phyloP scores from a whole-genome alignment of 2,888 invertebrate species.

The Stenolophus ochropezus region DNA sequence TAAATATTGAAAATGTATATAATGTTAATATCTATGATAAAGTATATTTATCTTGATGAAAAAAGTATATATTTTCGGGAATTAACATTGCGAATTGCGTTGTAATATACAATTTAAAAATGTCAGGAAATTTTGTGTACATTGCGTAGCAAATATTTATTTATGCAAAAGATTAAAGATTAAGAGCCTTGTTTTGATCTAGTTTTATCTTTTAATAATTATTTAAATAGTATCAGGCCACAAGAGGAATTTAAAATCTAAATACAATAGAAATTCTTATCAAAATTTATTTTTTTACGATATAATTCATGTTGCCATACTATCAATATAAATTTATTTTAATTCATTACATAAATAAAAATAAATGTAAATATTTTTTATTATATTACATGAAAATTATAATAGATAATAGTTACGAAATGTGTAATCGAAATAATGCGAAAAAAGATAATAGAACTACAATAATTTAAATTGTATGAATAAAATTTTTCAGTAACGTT shows the following conservation, averaged over 20 bases:
- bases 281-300: constrained; percentile 1
- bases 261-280: constrained; percentile 19
- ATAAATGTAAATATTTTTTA: too few relatives aligned
- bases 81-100: too few relatives aligned
- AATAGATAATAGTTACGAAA: too few relatives aligned
- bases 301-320: neutral
- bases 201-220: neutral
- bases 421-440: too few relatives aligned
- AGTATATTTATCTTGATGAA: neutral
- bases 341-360: neutral
- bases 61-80: too few relatives aligned
- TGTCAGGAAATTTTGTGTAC: neutral
- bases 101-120: too few relatives aligned
- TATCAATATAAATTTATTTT: neutral
- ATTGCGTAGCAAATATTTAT: neutral
- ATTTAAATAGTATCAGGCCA: neutral
- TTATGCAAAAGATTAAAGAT: neutral
- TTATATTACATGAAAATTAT: too few relatives aligned
- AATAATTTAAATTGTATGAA: too few relatives aligned
- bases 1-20: constrained; percentile 3
- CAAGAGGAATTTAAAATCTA: neutral
- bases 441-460: too few relatives aligned
- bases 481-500: too few relatives aligned
- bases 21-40: constrained; percentile 21
- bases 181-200: neutral